Conservation (phyloP, 2,888 invertebrate species). For the Timema cristinae region DNA sequence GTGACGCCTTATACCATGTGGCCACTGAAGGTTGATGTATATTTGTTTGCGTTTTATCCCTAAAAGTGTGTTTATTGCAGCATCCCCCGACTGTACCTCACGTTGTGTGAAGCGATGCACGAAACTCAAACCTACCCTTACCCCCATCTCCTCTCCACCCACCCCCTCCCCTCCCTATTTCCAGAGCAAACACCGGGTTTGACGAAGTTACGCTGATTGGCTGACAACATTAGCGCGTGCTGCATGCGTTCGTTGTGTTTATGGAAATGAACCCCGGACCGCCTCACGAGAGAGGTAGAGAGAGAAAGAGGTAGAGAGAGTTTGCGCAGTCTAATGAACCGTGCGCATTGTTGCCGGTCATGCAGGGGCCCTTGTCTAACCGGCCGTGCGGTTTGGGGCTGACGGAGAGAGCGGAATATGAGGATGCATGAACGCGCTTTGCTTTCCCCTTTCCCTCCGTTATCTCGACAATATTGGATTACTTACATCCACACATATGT, state of each 20-base stretch:
- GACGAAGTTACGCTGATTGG: slow-evolving; percentile 29
- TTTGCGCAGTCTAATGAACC: slow-evolving; percentile 29
- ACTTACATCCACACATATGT: no score
- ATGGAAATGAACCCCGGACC: slow-evolving; percentile 26
- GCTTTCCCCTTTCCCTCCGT: no score
- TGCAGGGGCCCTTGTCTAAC: no score
- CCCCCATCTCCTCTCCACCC: neutral
- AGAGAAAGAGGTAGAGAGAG: neutral
- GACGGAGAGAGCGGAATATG: no score
- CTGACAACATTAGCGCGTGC: slow-evolving; percentile 26
- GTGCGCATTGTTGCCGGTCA: slow-evolving; percentile 19
- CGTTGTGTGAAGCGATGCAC: neutral
- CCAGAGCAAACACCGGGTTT: neutral
- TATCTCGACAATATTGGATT: no score
- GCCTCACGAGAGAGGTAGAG: slow-evolving; percentile 4
- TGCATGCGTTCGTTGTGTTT: slow-evolving; percentile 22
- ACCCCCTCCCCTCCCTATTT: neutral
- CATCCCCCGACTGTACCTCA: neutral
- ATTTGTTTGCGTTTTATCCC: neutral
- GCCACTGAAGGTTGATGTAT: no score
- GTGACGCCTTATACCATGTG: no score
- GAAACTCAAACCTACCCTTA: neutral
- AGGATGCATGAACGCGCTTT: no score
- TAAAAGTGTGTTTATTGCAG: neutral
- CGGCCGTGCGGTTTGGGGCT: no score